Evolutionary conservation across 2,888 invertebrate species (phyloP), one percentile per base, ranked within the genome.

Genomic region (Drosophila differens): DNA sequence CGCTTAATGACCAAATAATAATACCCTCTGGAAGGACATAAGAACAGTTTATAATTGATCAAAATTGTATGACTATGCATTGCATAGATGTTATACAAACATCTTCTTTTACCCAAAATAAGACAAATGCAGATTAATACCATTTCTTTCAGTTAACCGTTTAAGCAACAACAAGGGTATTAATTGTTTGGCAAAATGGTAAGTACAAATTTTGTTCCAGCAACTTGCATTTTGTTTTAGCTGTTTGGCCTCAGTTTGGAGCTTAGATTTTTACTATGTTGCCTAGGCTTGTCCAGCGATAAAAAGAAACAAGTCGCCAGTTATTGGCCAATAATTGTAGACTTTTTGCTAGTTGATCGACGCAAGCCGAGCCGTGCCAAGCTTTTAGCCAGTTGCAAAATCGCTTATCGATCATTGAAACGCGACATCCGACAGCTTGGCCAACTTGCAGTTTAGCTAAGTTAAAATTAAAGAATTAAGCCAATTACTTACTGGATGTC

Each of bases 281-380:
- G 72, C 47, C 76, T 44, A 12, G 5, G 76, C 71, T 67, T 65
- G 70, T 60, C 49, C 57, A 55, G 62, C 67, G 64, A 75, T 41
- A 64, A 37, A 78, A 59, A 69, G 70, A 72, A 76, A 72, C 72
- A 57, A 39, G n/a, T 57, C 14, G 57, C 39, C 39, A 39, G 67
- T 62, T 67, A 64, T 84, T 89, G 82, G 87, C 84, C 65, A 89
- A 89, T 80, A 74, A 81, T 81, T 81, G 81, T 83, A 68, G 72
- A 76, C 65, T 76, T 76, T 81, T 79, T 70, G 77, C 73, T 32
- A 66, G 77, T 57, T 57, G 65, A 70, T 64, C 69, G 69, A 58
- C 32, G 61, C 37, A 58, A 52, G 64, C 33, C 39, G 49, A 54
- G 57, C 39, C 32, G 16, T 52, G 53, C 55, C 51, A 57, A 58